These are phyloP conservation scores for Bos indicus DNA, from an alignment of 2,113 vertebrate genomes.

Conservation along the genomic window DNA sequence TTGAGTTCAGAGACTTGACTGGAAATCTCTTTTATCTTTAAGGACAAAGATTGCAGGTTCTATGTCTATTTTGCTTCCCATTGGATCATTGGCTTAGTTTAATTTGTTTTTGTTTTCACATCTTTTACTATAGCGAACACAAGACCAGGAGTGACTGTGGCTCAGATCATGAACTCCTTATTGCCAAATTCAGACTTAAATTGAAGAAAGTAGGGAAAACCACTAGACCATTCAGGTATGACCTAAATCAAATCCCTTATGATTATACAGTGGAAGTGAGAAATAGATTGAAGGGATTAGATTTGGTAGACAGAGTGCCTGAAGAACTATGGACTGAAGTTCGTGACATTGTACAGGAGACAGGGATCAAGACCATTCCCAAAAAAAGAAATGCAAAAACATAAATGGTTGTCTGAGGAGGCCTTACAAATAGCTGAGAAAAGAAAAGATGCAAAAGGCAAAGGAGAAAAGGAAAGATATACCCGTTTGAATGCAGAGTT, in stretches of 20 bases:
- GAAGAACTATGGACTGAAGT: neutral
- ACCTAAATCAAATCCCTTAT: neutral
- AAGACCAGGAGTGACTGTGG: neutral
- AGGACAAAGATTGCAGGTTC: neutral
- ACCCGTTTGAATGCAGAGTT: fast-evolving
- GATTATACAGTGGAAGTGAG: neutral
- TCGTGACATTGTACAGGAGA: neutral
- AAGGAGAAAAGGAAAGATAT: neutral
- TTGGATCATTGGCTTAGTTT: neutral
- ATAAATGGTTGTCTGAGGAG: neutral
- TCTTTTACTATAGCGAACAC: neutral
- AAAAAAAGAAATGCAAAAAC: neutral
- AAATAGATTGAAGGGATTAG: neutral
- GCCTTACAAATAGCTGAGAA: neutral
- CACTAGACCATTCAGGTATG: neutral
- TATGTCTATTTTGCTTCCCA: neutral
- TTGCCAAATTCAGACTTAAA: neutral
- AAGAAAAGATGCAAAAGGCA: neutral
- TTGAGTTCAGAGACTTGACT: neutral
- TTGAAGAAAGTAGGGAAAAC: neutral
- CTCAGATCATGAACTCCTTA: neutral
- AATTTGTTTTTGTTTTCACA: neutral
- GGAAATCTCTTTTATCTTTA: neutral
- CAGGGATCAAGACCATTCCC: neutral
- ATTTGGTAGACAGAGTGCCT: neutral